phyloP scores from a whole-genome alignment of 2,113 vertebrate genomes.

The Phrynocephalus versicolor region DNA sequence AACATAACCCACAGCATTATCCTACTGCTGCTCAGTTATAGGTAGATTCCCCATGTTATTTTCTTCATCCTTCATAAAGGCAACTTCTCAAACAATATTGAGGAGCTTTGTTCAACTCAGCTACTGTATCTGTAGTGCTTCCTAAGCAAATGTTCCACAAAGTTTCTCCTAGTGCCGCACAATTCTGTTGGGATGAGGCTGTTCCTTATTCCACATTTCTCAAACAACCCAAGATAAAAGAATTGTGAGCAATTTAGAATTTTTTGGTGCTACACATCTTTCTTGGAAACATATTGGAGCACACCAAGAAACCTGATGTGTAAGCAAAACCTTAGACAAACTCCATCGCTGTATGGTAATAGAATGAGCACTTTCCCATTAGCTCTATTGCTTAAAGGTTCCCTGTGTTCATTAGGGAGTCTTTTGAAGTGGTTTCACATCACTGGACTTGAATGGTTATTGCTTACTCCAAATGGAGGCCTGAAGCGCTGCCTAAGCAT shows the following conservation, averaged over 20 bases:
- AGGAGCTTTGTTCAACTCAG: neutral
- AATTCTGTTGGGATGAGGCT: neutral
- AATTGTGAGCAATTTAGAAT: neutral
- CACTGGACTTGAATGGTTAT: neutral
- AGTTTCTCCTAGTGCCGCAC: neutral
- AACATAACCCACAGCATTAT: neutral
- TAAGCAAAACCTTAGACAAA: conserved; percentile 7
- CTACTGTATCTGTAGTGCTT: neutral
- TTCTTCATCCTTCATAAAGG: neutral
- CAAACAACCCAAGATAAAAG: neutral
- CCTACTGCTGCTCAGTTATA: neutral
- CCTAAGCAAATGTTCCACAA: neutral
- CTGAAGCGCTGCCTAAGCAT: conserved; percentile 36
- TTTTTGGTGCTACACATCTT: neutral
- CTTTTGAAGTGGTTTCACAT: conserved; percentile 6
- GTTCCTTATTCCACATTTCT: no score
- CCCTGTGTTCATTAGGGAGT: neutral
- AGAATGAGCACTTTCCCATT: conserved; percentile 15
- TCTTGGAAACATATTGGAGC: neutral
- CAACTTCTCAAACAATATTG: neutral
- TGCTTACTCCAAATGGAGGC: conserved; percentile 8
- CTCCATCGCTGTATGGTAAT: neutral
- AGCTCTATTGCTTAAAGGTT: conserved; percentile 19
- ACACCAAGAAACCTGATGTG: neutral
- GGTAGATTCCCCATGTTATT: neutral